Evolutionary conservation across 2,888 invertebrate genomes (phyloP).

Genomic region (Aphrophora alni): DNA sequence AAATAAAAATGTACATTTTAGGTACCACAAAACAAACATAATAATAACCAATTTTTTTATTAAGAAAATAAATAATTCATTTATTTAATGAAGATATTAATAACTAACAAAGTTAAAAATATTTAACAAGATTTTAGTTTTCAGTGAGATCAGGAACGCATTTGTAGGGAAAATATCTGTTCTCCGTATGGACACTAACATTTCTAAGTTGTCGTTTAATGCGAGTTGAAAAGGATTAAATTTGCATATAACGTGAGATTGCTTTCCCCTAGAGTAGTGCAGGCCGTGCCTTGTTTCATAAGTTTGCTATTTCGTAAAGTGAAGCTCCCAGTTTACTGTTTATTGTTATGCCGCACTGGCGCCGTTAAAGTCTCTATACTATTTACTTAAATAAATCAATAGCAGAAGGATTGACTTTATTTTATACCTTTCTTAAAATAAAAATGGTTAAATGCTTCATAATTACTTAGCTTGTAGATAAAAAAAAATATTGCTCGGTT

Average conservation of each 20-base stretch:
- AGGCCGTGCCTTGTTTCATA: constrained; percentile 2
- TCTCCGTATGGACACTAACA: background rate
- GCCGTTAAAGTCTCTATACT: background rate
- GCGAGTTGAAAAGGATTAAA: background rate
- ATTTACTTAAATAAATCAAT: background rate
- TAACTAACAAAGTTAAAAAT: too few relatives aligned
- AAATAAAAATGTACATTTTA: too few relatives aligned
- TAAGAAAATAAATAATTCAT: too few relatives aligned
- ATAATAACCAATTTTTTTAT: too few relatives aligned
- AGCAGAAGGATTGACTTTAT: background rate
- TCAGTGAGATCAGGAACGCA: background rate
- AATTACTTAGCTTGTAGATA: background rate
- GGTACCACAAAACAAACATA: too few relatives aligned
- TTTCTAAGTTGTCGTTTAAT: constrained; percentile 4
- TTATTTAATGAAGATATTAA: too few relatives aligned
- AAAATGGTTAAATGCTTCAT: background rate
- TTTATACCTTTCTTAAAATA: background rate
- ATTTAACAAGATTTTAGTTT: too few relatives aligned
- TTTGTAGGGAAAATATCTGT: background rate
- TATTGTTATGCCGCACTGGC: background rate
- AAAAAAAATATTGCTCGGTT: too few relatives aligned
- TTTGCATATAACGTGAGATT: background rate
- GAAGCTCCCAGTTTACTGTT: background rate
- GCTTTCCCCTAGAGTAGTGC: background rate
- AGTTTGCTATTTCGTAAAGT: constrained; percentile 1